A percentile compares a stretch with the other conserved stretches of the same genome.
phyloP scores from a whole-genome alignment of 2,113 vertebrate genomes.

The Pelodiscus sinensis region DNA sequence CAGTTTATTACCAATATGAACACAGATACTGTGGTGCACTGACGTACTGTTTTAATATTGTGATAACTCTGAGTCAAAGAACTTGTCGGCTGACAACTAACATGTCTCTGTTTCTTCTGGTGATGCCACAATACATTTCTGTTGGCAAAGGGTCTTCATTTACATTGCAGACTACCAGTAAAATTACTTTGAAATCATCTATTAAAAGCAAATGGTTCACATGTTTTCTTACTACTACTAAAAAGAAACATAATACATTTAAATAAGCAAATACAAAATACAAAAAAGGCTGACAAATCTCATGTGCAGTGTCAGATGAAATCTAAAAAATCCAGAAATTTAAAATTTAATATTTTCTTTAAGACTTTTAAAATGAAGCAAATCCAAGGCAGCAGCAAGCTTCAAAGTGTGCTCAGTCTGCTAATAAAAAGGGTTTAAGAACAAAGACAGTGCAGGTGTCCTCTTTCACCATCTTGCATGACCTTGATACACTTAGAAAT shows the following conservation, averaged over 20 bases:
- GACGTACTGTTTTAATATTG: conserved; percentile 81
- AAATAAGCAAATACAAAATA: conserved; percentile 93
- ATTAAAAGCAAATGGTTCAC: conserved; percentile 81
- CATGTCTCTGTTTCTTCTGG: conserved; percentile 76
- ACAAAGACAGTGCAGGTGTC: conserved; percentile 79
- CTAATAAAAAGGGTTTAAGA: conserved; percentile 88
- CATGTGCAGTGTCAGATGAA: conserved; percentile 90
- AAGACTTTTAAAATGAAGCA: conserved; percentile 82
- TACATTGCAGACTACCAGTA: conserved; percentile 77
- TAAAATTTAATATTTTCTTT: conserved; percentile 80
- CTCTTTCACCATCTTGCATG: conserved; percentile 70
- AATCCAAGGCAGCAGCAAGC: conserved; percentile 88
- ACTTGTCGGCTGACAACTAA: conserved; percentile 75
- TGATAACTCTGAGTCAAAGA: conserved; percentile 74
- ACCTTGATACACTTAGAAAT: conserved; percentile 73
- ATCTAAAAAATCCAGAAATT: conserved; percentile 91
- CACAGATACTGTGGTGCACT: conserved; percentile 82
- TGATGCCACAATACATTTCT: conserved; percentile 78
- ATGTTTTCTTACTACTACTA: conserved; percentile 78
- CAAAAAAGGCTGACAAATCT: conserved; percentile 89
- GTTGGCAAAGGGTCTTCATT: conserved; percentile 80
- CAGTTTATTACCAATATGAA: conserved; percentile 93
- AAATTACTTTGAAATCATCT: conserved; percentile 81
- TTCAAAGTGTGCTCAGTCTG: conserved; percentile 90
- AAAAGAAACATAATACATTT: conserved; percentile 84